Base-by-base conservation (phyloP, 2,888 invertebrate genomes). In the Nysson spinosus region DNA sequence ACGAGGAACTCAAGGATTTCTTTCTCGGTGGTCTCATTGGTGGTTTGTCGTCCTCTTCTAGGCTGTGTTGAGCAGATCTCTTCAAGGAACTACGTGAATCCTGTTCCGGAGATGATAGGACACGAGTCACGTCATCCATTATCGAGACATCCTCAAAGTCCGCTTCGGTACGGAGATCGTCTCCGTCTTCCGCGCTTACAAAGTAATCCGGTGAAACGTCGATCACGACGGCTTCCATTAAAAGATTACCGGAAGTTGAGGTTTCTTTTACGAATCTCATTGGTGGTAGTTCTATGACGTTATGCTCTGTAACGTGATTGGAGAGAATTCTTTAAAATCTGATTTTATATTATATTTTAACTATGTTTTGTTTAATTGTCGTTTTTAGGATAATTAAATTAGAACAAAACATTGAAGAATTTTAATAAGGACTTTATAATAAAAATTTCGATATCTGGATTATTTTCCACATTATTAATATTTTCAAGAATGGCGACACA, bases 221-320 rank as follows among this genome's bases (percentile, higher is more conserved):
- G 49, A 96, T 96, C 9, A 96, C 93, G 19, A 96, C 94, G 0
- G 96, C 96, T 88, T 96, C 96, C 95, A 96, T 95, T 0, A 95
- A 85, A 1, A 96, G 88, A 83, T 96, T 95, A 3, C 96, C 95
- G 0, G 95, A 95, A 5, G 93, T 95, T 0, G 96, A 95, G 0
- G 96, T 94, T 89, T 96, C 96, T 86, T 96, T 96, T 0, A 95
- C 93, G 85, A 96, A 96, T 65, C 96, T 89, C 77, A 96, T 88
- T 1, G 96, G 96, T 17, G 96, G 96, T 12, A 96, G 87, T 84
- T 96, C 96, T 1, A 96, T 93, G 1, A 96, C 91, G 83, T 95
- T 95, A 76, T 95, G 95, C 85, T 95, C 95, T 82, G 90, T 88
- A 51, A 30, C 51, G 58, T 5, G 5, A 16, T 43, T 6, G n/a